phyloP scores from a whole-genome alignment of 2,797 vertebrate species.

The Avahi laniger region DNA sequence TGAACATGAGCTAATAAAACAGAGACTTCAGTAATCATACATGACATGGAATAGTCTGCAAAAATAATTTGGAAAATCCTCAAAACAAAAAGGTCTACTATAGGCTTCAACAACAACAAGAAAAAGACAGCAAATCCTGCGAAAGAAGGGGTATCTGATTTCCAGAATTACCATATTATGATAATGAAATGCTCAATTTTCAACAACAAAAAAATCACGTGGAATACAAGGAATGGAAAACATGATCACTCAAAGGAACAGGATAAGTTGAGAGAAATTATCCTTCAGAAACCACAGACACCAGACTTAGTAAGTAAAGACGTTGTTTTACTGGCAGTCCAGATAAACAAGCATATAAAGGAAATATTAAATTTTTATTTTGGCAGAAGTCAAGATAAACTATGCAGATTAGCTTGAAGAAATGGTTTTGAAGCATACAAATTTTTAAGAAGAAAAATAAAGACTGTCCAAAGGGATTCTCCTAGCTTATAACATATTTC shows the following conservation, averaged over 20 bases:
- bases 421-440: constrained; percentile 68
- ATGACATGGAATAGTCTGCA: not conserved
- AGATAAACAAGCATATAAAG: constrained; percentile 68
- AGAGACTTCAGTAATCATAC: not conserved
- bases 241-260: not conserved
- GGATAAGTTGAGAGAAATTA: not conserved
- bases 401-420: constrained; percentile 66
- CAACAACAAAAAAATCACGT: not conserved
- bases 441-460: constrained; percentile 73
- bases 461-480: constrained; percentile 61
- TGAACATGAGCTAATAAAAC: not conserved
- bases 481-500: constrained; percentile 68
- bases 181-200: not conserved
- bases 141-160: not conserved
- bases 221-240: not conserved
- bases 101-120: not conserved
- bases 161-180: not conserved
- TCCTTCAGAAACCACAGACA: not conserved
- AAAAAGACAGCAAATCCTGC: not conserved
- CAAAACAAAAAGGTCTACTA: not conserved
- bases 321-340: constrained; percentile 49
- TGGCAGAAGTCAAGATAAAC: constrained; percentile 64
- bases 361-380: constrained; percentile 67
- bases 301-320: not conserved
- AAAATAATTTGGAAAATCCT: not conserved